Evolutionary conservation across 2,797 vertebrate species (phyloP).

Genomic region (Morelia viridis): DNA sequence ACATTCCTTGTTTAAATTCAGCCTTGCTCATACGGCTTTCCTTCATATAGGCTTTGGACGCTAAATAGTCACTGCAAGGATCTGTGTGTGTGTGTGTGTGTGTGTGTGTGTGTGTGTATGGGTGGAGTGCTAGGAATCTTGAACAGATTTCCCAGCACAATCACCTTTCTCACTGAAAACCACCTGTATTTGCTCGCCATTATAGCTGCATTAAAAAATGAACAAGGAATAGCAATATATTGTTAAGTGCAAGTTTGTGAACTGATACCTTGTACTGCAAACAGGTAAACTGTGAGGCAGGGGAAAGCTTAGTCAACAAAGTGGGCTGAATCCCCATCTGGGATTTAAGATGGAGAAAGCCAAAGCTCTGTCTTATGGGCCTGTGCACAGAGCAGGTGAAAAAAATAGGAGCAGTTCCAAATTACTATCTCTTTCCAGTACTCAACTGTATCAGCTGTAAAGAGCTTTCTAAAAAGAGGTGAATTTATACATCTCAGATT

Average conservation of each 20-base stretch:
- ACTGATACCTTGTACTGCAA: background rate
- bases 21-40: slow-evolving; percentile 34
- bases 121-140: background rate
- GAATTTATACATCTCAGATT: background rate
- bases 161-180: background rate
- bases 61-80: background rate
- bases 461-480: background rate
- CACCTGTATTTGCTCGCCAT: background rate
- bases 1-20: slow-evolving; percentile 49
- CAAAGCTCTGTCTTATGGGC: background rate
- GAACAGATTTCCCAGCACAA: background rate
- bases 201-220: background rate
- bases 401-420: background rate
- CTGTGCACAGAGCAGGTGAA: background rate
- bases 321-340: background rate
- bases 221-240: background rate
- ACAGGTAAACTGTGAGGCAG: background rate
- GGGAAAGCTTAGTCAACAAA: background rate
- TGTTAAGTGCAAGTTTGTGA: background rate
- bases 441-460: background rate
- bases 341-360: no score
- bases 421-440: background rate
- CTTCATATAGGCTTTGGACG: background rate
- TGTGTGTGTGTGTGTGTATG: background rate
- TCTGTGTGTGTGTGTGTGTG: background rate